Evolutionary conservation across 2,113 vertebrate species (phyloP).

Genomic region (Colistium nudipinnis): DNA sequence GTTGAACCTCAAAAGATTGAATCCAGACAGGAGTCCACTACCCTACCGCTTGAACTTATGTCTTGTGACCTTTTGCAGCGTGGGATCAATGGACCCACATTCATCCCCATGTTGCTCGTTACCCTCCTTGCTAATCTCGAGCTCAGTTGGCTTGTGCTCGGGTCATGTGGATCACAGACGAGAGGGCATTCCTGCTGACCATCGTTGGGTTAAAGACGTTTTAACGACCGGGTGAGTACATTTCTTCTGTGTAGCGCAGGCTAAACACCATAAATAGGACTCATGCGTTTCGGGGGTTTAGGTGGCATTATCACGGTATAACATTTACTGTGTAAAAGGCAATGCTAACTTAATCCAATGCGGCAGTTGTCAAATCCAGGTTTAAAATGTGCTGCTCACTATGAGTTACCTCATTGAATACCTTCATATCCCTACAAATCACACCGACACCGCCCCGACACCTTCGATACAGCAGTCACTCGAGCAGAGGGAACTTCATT

Average conservation of each 20-base stretch:
- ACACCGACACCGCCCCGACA: no score
- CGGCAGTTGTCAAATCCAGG: no score
- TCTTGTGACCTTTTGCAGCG: slow-evolving; percentile 37
- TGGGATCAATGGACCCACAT: slow-evolving; percentile 49
- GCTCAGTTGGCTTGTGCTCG: slow-evolving; percentile 32
- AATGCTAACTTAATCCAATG: no score
- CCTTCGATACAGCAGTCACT: no score
- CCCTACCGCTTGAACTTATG: slow-evolving; percentile 8
- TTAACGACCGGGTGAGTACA: slow-evolving; percentile 5
- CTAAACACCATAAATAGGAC: no score
- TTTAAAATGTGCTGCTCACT: no score
- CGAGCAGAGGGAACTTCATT: no score
- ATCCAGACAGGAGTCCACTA: background rate
- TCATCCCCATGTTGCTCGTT: slow-evolving; percentile 14
- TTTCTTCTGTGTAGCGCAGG: slow-evolving; percentile 16
- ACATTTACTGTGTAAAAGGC: no score
- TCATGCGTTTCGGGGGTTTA: no score
- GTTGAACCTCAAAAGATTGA: background rate
- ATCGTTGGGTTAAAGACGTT: slow-evolving; percentile 21
- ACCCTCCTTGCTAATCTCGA: slow-evolving; percentile 42
- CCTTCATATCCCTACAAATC: no score
- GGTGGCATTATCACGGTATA: no score
- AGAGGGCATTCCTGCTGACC: slow-evolving; percentile 49
- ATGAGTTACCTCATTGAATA: no score
- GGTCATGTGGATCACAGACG: slow-evolving; percentile 51